A percentile compares a stretch with the other conserved stretches of the same genome.
Evolutionary conservation across 2,113 vertebrate genomes (phyloP).

Genomic region (Rhinopomastus cyanomelas): DNA sequence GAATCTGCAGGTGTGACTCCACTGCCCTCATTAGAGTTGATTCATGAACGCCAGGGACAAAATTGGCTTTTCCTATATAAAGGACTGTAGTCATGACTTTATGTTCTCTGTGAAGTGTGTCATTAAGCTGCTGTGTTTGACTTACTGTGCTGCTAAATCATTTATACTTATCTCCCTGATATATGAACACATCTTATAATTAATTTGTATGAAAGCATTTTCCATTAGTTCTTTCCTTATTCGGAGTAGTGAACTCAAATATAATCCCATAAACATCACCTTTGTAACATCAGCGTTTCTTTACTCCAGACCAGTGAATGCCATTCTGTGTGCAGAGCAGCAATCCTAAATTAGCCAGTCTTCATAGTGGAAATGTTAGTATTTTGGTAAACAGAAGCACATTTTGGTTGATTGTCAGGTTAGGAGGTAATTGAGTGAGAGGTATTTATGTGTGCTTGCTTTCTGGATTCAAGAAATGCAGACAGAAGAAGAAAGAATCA

Average conservation of each 20-base stretch:
- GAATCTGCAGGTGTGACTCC: background rate
- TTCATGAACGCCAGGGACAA: background rate
- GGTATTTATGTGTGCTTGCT: background rate
- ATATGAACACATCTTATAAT: constrained; percentile 23
- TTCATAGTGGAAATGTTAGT: background rate
- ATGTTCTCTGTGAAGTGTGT: background rate
- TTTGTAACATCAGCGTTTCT: constrained; percentile 41
- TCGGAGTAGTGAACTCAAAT: background rate
- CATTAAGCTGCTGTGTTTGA: background rate
- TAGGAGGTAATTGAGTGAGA: background rate
- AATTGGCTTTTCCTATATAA: background rate
- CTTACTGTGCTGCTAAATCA: background rate
- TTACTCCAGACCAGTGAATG: constrained; percentile 4
- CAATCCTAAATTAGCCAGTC: background rate
- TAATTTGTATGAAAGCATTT: constrained; percentile 46
- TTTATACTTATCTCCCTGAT: background rate
- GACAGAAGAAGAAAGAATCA: background rate
- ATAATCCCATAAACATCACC: background rate
- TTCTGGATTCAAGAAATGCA: background rate
- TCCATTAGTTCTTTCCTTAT: constrained; percentile 45
- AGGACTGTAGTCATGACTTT: background rate
- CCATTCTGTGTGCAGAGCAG: background rate
- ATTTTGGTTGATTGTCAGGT: background rate
- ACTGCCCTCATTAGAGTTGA: background rate
- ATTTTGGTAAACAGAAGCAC: background rate